These are phyloP conservation scores for Eulithis prunata DNA, from an alignment of 2,888 invertebrate genomes.

Conservation along the genomic window DNA sequence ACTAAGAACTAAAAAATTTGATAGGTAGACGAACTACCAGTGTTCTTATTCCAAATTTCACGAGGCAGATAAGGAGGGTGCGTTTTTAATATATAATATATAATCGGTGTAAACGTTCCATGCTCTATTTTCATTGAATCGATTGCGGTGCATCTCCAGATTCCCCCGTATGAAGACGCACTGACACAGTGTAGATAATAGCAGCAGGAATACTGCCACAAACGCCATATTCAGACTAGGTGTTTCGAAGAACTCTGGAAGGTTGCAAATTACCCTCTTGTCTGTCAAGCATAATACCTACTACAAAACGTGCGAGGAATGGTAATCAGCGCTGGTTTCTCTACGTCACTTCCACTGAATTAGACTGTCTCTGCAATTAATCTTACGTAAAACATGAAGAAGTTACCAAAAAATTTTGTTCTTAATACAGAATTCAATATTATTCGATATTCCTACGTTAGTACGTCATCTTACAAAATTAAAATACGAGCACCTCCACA, in stretches of 20 bases:
- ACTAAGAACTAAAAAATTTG: no score
- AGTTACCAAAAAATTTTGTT: no score
- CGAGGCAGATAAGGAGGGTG: constrained; percentile 10
- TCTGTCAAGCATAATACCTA: constrained; percentile 13
- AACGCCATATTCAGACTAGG: no score
- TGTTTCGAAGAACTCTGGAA: neutral
- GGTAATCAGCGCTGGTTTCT: constrained; percentile 9
- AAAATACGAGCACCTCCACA: no score
- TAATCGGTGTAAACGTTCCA: constrained; percentile 28
- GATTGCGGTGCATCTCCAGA: constrained; percentile 47
- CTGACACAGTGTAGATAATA: constrained; percentile 20
- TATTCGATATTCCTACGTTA: no score
- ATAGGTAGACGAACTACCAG: no score
- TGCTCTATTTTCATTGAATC: constrained; percentile 50
- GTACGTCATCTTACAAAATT: no score
- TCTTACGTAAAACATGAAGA: neutral
- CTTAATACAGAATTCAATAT: no score
- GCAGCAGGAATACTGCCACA: neutral
- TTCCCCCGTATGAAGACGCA: constrained; percentile 26
- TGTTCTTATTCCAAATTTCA: neutral
- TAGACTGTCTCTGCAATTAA: no score
- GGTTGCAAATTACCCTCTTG: constrained; percentile 13
- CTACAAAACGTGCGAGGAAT: constrained; percentile 7
- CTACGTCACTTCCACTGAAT: constrained; percentile 5
- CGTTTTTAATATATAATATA: constrained; percentile 11